Evolutionary conservation across 2,888 invertebrate genomes (phyloP).

Genomic region (Tricholauxania praeusta): DNA sequence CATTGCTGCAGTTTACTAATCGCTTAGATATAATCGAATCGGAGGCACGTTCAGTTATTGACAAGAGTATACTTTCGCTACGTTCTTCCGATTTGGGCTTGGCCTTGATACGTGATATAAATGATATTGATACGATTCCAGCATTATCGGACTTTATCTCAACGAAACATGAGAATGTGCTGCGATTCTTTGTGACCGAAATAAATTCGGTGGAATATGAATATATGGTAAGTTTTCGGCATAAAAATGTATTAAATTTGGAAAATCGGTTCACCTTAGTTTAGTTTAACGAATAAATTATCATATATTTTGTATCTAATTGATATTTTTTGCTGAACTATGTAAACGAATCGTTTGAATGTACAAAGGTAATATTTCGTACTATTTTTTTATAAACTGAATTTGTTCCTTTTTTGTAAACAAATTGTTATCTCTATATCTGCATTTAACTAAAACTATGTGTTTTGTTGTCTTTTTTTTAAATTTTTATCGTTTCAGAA

Average conservation of each 20-base stretch:
- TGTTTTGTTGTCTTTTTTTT: slow-evolving; percentile 26
- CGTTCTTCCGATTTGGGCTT: slow-evolving; percentile 87
- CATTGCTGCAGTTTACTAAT: slow-evolving; percentile 81
- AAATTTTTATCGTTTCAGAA: slow-evolving; percentile 44
- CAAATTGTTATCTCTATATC: too few relatives aligned
- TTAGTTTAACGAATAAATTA: too few relatives aligned
- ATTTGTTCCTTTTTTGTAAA: too few relatives aligned
- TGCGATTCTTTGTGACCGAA: slow-evolving; percentile 88
- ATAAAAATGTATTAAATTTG: too few relatives aligned
- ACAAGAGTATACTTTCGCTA: slow-evolving; percentile 85
- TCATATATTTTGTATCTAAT: too few relatives aligned
- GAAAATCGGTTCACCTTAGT: too few relatives aligned
- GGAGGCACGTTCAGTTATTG: slow-evolving; percentile 87
- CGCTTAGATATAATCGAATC: slow-evolving; percentile 81
- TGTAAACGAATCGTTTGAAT: too few relatives aligned
- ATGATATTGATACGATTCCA: slow-evolving; percentile 81
- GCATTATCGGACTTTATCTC: slow-evolving; percentile 80
- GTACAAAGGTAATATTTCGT: too few relatives aligned
- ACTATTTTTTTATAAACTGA: too few relatives aligned
- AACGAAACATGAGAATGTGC: slow-evolving; percentile 85
- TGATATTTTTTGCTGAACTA: too few relatives aligned
- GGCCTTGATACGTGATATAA: slow-evolving; percentile 82
- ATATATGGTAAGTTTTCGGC: slow-evolving; percentile 72
- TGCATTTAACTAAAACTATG: background rate
- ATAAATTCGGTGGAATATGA: slow-evolving; percentile 78